These are phyloP conservation scores for Macrotus californicus DNA, from an alignment of 2,113 vertebrate species.

Conservation along the genomic window DNA sequence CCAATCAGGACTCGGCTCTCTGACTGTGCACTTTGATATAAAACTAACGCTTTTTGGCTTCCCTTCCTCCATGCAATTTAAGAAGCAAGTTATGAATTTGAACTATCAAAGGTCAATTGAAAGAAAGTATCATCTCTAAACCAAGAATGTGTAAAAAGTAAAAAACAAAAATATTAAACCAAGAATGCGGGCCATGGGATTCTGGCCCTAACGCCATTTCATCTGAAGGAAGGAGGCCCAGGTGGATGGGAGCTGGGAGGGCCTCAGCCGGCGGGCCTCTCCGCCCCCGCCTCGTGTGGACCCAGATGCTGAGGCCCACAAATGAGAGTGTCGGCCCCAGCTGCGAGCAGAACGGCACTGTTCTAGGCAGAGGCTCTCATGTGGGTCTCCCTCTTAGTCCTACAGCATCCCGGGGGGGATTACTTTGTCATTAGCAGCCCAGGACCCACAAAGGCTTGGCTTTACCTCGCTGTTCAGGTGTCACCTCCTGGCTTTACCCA, in stretches of 20 bases:
- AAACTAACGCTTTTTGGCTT: background rate
- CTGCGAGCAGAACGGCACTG: background rate
- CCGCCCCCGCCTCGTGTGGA: rapidly evolving
- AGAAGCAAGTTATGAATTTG: background rate
- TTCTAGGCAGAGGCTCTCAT: background rate
- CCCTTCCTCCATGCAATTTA: background rate
- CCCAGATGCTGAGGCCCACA: background rate
- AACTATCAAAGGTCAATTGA: conserved; percentile 3
- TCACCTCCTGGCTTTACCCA: background rate
- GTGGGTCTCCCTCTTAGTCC: background rate
- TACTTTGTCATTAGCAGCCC: background rate
- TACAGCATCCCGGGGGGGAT: background rate
- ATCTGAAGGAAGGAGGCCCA: background rate
- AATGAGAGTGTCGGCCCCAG: background rate
- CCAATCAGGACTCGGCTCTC: conserved; percentile 51
- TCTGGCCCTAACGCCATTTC: background rate
- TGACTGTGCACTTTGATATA: conserved; percentile 28
- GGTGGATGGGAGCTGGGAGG: background rate
- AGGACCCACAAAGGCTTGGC: background rate
- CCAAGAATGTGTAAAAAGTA: background rate
- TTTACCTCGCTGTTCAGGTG: background rate
- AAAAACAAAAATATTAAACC: background rate
- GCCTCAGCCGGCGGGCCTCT: background rate
- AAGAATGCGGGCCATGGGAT: background rate
- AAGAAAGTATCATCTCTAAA: background rate